Percentiles rank a stretch among this genome's conserved stretches.
Conservation (phyloP, 2,888 invertebrate genomes). For the Phengaris arion region DNA sequence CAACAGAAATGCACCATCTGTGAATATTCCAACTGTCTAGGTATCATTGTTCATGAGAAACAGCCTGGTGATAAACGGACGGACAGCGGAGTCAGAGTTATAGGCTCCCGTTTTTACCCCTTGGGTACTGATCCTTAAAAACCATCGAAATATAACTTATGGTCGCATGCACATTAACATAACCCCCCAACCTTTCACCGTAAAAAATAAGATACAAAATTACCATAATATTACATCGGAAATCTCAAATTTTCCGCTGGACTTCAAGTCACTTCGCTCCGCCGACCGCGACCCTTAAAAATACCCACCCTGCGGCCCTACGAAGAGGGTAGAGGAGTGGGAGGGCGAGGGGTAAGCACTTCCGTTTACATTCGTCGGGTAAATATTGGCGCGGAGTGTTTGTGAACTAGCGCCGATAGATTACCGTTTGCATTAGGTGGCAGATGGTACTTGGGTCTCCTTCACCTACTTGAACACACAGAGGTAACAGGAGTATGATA, state of each 20-base stretch:
- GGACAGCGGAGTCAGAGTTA: too few relatives aligned
- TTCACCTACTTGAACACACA: background rate
- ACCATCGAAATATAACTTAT: background rate
- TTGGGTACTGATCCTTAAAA: background rate
- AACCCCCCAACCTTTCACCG: background rate
- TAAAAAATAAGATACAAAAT: background rate
- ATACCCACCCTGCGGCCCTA: background rate
- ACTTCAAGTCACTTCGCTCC: background rate
- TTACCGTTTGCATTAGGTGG: background rate
- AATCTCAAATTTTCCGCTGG: constrained; percentile 15
- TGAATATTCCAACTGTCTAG: too few relatives aligned
- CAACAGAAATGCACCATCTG: too few relatives aligned
- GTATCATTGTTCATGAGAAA: too few relatives aligned
- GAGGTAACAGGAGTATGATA: too few relatives aligned
- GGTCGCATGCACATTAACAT: background rate
- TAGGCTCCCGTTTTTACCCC: too few relatives aligned
- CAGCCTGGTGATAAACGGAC: too few relatives aligned
- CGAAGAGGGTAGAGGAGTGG: background rate
- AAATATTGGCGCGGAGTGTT: constrained; percentile 10
- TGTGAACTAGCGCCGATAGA: background rate
- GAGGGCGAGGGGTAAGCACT: background rate
- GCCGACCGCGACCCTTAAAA: constrained; percentile 10
- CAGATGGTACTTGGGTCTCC: background rate
- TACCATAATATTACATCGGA: constrained; percentile 2
- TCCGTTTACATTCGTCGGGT: constrained; percentile 9